Conservation (phyloP, 2,113 vertebrate genomes). For the Platichthys stellatus region DNA sequence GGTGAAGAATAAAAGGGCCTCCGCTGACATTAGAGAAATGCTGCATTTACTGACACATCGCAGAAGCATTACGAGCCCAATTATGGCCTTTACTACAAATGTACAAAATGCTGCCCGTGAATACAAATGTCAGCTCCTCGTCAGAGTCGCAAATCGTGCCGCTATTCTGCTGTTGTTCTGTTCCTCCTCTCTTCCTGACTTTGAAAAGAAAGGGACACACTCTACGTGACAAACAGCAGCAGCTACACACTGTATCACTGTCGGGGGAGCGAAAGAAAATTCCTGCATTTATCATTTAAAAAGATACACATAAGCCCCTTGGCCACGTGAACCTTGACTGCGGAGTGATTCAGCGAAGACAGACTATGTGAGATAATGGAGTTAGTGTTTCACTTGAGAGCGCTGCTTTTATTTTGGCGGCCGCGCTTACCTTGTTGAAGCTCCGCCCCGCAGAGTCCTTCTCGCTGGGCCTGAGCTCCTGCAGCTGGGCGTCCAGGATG, state of each 20-base stretch:
- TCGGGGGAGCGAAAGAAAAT: not conserved
- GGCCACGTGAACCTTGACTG: slow-evolving; percentile 1
- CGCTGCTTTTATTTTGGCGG: not conserved
- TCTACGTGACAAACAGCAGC: not conserved
- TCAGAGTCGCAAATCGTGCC: slow-evolving; percentile 21
- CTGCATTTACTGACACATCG: slow-evolving; percentile 27
- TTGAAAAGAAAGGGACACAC: slow-evolving; percentile 26
- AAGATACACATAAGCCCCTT: not conserved
- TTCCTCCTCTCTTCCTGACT: slow-evolving; percentile 3
- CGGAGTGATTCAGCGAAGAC: not conserved
- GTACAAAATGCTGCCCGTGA: slow-evolving; percentile 20
- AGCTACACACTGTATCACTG: not conserved
- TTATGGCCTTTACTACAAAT: slow-evolving; percentile 23
- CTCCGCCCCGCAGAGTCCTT: slow-evolving; percentile 92
- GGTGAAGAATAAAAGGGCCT: not conserved
- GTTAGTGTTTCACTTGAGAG: not conserved
- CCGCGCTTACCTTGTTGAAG: slow-evolving; percentile 92
- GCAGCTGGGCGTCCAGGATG: slow-evolving; percentile 97
- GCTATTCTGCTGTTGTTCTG: not conserved
- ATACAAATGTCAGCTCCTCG: slow-evolving; percentile 16
- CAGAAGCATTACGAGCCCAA: slow-evolving; percentile 17
- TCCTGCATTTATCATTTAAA: not conserved
- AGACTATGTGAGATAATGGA: not conserved
- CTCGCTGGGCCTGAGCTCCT: slow-evolving; percentile 93
- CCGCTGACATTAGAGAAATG: slow-evolving; percentile 21